phyloP scores from a whole-genome alignment of 2,797 vertebrate genomes.

The Prionace glauca region DNA sequence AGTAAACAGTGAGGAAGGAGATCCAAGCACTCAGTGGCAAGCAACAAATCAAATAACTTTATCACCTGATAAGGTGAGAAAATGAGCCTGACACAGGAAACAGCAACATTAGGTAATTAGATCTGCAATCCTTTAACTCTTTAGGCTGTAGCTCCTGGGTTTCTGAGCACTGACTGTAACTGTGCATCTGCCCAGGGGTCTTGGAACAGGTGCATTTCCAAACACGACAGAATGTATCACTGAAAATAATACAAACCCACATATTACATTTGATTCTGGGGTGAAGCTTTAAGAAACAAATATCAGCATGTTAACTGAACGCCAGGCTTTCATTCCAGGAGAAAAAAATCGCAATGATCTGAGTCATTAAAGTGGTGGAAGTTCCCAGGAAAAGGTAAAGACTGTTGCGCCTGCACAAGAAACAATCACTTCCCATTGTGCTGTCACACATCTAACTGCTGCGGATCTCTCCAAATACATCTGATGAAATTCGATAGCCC shows the following conservation, averaged over 20 bases:
- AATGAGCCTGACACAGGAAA: slow-evolving; percentile 35
- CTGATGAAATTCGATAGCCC: not conserved
- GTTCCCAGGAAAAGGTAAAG: not conserved
- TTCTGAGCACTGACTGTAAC: not conserved
- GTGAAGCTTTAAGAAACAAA: not conserved
- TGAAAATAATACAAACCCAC: not conserved
- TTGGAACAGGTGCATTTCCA: not conserved
- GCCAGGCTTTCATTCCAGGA: not conserved
- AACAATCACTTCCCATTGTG: not conserved
- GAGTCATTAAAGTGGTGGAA: not conserved
- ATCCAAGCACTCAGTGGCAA: slow-evolving; percentile 31
- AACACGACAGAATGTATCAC: not conserved
- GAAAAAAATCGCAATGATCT: not conserved
- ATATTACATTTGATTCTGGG: not conserved
- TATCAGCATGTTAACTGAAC: not conserved
- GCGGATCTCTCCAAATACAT: not conserved
- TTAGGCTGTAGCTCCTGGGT: slow-evolving; percentile 25
- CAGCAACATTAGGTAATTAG: slow-evolving; percentile 34
- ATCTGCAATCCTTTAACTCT: slow-evolving; percentile 21
- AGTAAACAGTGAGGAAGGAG: slow-evolving; percentile 9
- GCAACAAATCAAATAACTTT: slow-evolving; percentile 38
- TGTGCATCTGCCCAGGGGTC: not conserved
- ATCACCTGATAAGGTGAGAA: slow-evolving; percentile 37
- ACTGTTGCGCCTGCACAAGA: not conserved
- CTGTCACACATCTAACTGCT: not conserved